phyloP scores from a whole-genome alignment of 2,113 vertebrate genomes.

The Perognathus longimembris region DNA sequence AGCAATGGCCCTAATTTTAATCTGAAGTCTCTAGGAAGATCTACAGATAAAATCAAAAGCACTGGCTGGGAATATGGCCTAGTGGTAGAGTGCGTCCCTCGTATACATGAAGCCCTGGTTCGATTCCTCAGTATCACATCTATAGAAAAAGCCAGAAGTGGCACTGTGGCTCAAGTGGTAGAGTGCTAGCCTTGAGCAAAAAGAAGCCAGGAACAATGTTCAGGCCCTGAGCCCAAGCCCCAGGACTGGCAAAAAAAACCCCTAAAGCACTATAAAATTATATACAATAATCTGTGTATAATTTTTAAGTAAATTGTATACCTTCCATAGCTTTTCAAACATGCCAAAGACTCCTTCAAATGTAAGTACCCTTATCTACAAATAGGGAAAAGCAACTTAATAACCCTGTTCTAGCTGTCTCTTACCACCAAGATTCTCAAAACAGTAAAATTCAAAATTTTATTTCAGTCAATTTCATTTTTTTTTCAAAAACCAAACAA shows the following conservation, averaged over 20 bases:
- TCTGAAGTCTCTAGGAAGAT: constrained; percentile 16
- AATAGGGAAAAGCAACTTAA: constrained; percentile 59
- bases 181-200: too few species aligned
- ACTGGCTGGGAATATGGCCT: too few species aligned
- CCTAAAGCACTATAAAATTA: constrained; percentile 42
- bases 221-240: too few species aligned
- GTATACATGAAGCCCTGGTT: too few species aligned
- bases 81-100: too few species aligned
- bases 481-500: constrained; percentile 17
- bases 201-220: too few species aligned
- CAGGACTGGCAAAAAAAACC: too few species aligned
- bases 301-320: constrained; percentile 28
- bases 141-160: too few species aligned
- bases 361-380: constrained; percentile 3
- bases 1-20: not conserved
- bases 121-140: too few species aligned
- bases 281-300: not conserved
- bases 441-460: constrained; percentile 40
- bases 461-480: too few species aligned
- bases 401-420: not conserved
- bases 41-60: not conserved
- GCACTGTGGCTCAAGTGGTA: too few species aligned
- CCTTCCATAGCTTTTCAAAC: constrained; percentile 47
- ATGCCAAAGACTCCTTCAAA: not conserved
- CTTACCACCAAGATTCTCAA: not conserved